Evolutionary conservation across 2,888 invertebrate species (phyloP), one percentile per base, ranked within the genome.

Genomic region (Vandiemenella viatica): DNA sequence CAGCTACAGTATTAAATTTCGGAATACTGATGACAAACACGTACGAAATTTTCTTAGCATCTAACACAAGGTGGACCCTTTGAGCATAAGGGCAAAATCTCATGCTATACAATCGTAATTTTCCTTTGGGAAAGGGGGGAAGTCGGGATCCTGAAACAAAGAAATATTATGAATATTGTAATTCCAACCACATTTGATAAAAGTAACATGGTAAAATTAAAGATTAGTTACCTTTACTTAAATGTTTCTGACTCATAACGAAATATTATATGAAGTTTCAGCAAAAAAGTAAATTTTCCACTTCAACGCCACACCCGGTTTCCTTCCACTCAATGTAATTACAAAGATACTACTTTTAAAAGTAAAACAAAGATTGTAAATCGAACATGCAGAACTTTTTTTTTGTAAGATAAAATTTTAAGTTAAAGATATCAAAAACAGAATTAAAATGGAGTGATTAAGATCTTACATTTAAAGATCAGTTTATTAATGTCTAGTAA

Each of bases 71-170:
- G 55, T 84, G 77, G 43, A 76, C 76, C 54, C 88, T 72, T 60
- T 89, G 83, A 0, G 87, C 83, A 58, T 75, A 89, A 0, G 89
- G 89, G 60, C 89, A 89, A 66, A 86, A 88, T 56, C 86, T 73
- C 82, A 87, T 89, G 20, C 82, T 83, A 61, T 84, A 89, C 2
- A 89, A 62, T 6, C 85, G 78, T 45, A 84, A 63, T 62, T 79
- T 78, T 1, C 80, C 83, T 18, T 65, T 60, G 58, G 69, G 69
- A 53, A 76, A 67, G 8, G 74, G 67, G 1, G 86, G 85, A 45
- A 75, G 67, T 20, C 64, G 65, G 48, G 84, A 81, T 57, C 83
- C 86, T 86, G 62, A 52, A 19, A 26, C 19, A 37, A 22, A 32
- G 13, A 32, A 32, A 13, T 32, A 13, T n/a, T n/a, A n/a, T n/a